Conservation (phyloP, 2,113 vertebrate species). For the Cervus canadensis region DNA sequence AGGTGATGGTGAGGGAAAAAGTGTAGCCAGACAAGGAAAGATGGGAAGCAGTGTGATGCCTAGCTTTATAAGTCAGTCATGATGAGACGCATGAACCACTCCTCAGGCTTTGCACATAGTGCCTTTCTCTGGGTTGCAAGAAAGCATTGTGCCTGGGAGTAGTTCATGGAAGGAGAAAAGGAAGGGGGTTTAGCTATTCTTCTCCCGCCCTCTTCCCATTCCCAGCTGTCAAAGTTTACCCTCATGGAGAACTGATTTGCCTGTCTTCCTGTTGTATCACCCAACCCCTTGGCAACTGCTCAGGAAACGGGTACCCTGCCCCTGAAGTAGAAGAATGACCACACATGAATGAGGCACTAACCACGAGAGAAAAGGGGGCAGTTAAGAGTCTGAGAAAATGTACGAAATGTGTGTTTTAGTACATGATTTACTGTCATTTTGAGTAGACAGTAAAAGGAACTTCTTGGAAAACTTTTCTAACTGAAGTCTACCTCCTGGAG, state of each 20-base stretch:
- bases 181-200: not conserved
- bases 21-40: not conserved
- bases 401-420: not conserved
- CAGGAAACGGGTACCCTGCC: not conserved
- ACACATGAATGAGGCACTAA: too few species aligned
- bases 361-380: not conserved
- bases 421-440: not conserved
- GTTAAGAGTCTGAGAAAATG: not conserved
- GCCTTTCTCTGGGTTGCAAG: not conserved
- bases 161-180: not conserved
- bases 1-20: not conserved
- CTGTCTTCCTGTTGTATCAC: not conserved
- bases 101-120: not conserved
- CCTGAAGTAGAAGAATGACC: not conserved
- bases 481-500: not conserved
- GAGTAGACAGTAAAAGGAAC: not conserved
- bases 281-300: not conserved
- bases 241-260: not conserved
- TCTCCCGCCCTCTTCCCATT: not conserved
- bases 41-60: not conserved
- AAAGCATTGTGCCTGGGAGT: not conserved
- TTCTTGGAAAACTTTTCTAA: not conserved
- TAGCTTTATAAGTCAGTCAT: not conserved
- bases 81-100: accelerated
- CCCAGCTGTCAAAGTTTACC: not conserved